A percentile compares a stretch with the other conserved stretches of the same genome.
These are phyloP conservation scores for Lasioglossum figueresi DNA, from an alignment of 2,888 invertebrate species.

Conservation along the genomic window DNA sequence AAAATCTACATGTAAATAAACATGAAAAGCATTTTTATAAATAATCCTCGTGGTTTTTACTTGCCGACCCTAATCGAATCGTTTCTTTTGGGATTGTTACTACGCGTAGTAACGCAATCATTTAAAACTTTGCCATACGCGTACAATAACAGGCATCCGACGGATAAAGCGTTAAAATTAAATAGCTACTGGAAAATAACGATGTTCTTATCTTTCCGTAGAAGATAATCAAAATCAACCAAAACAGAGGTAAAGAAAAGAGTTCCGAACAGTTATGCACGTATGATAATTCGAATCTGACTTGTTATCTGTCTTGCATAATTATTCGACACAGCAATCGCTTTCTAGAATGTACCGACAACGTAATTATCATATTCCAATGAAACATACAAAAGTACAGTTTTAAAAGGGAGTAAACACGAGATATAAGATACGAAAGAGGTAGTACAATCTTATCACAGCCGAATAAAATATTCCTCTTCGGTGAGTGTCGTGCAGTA, in stretches of 20 bases:
- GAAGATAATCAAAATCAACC: not conserved
- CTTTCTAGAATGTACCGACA: not conserved
- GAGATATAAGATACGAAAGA: slow-evolving; percentile 20
- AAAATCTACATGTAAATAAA: slow-evolving; percentile 82
- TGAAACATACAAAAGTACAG: not conserved
- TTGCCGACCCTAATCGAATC: slow-evolving; percentile 3
- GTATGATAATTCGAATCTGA: no score
- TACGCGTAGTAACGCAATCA: no score
- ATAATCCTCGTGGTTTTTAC: slow-evolving; percentile 56
- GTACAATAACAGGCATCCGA: no score
- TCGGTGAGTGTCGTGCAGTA: not conserved
- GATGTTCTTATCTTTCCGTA: not conserved
- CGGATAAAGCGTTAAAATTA: no score
- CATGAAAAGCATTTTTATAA: slow-evolving; percentile 81
- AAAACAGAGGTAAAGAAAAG: not conserved
- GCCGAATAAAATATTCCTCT: slow-evolving; percentile 33
- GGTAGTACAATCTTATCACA: slow-evolving; percentile 44
- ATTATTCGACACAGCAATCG: not conserved
- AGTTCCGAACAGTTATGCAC: not conserved
- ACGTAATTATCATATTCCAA: not conserved
- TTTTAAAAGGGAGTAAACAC: slow-evolving; percentile 4
- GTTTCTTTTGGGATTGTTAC: no score
- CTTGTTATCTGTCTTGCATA: not conserved
- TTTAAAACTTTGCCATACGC: no score
- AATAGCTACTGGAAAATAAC: no score